A percentile compares a stretch with the other conserved stretches of the same genome.
These are phyloP conservation scores for Phylloscopus trochiloides DNA, from an alignment of 2,113 vertebrate genomes.

Conservation along the genomic window DNA sequence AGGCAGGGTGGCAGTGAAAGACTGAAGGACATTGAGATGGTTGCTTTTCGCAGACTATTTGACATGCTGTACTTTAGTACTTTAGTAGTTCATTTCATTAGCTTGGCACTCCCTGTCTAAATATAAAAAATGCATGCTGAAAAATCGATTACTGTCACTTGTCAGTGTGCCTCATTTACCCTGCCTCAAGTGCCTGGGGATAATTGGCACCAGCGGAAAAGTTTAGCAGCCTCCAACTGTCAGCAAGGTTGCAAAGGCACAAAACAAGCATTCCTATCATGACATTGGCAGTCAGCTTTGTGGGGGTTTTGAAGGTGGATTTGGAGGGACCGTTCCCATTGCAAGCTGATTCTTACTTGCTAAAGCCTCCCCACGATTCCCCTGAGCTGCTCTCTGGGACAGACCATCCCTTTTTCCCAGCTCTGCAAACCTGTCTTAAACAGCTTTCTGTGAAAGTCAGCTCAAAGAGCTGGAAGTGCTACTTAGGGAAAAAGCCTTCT, in stretches of 20 bases:
- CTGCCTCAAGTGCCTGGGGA: not conserved
- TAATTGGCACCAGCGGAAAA: slow-evolving; percentile 34
- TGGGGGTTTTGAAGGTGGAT: not conserved
- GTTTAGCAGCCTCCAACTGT: not conserved
- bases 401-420: not conserved
- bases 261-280: not conserved
- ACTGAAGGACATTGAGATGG: not conserved
- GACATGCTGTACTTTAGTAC: not conserved
- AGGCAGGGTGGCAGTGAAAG: not conserved
- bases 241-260: not conserved
- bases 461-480: not conserved
- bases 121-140: slow-evolving; percentile 33
- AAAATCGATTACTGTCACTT: slow-evolving; percentile 50
- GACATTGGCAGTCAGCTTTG: not conserved
- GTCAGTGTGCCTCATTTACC: slow-evolving; percentile 48
- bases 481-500: not conserved
- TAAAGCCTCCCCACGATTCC: not conserved
- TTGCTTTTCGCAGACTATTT: not conserved
- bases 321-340: not conserved
- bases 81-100: slow-evolving; percentile 31
- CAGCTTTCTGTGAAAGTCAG: not conserved
- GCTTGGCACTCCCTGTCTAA: slow-evolving; percentile 13
- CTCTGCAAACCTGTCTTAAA: not conserved
- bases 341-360: not conserved
- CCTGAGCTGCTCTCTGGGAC: not conserved